Conservation (phyloP, 2,797 vertebrate species). For the Cyclopterus lumpus region DNA sequence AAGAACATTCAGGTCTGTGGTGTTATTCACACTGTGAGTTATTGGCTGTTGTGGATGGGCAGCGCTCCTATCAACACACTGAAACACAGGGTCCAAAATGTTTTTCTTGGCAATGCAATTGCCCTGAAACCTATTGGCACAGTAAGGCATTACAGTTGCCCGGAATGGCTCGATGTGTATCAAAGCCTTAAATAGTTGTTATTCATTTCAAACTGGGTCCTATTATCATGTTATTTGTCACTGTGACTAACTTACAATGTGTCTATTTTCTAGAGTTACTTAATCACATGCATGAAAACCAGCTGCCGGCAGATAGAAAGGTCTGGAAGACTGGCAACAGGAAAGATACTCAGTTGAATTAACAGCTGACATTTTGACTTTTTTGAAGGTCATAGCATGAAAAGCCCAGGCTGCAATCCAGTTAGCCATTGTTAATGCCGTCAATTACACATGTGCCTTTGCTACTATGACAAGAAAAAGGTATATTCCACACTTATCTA, state of each 20-base stretch:
- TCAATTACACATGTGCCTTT: neutral
- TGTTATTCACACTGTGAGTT: constrained; percentile 52
- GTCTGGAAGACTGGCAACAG: neutral
- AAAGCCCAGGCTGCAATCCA: neutral
- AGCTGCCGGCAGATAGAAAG: neutral
- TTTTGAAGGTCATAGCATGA: too few relatives aligned
- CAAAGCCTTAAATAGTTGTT: constrained; percentile 35
- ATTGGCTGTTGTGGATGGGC: constrained; percentile 37
- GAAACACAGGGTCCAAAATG: constrained; percentile 52
- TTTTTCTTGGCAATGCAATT: constrained; percentile 61
- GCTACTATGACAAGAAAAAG: neutral
- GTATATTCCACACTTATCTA: neutral
- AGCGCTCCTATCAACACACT: constrained; percentile 45
- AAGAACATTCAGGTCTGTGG: constrained; percentile 55
- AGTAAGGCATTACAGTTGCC: constrained; percentile 29
- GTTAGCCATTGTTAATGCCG: neutral
- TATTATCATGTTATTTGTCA: constrained; percentile 1
- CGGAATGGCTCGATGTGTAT: constrained; percentile 47
- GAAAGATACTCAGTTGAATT: neutral
- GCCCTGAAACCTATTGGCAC: constrained; percentile 62
- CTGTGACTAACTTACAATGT: neutral
- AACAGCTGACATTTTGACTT: neutral
- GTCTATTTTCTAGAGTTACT: neutral
- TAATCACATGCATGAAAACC: neutral
- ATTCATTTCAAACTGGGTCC: constrained; percentile 10